Base-by-base conservation (phyloP, 2,797 vertebrate species). In the Gymnothorax javanicus region DNA sequence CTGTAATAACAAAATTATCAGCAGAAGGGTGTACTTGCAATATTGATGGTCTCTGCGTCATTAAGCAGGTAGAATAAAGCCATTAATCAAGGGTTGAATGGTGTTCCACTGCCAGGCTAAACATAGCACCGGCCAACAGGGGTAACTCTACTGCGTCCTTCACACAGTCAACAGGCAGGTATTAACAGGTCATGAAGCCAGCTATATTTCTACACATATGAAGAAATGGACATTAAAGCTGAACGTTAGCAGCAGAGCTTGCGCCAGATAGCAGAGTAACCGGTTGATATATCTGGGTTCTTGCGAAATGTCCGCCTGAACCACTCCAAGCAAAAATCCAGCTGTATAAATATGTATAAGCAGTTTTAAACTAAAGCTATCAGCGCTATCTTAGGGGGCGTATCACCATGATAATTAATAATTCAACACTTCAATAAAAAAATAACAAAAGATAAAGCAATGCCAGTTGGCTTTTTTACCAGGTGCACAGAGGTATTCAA, bases 21-120 rank as follows among this genome's bases (percentile, higher is more conserved):
- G 64, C 56, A 87, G 82, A 62, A 73, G 86, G 86, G 67, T 79
- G 82, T 83, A 2, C 33, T 43, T 43, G 33, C 33, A 87, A 87
- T 87, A 87, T 84, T 87, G 82, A 84, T 87, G 33, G 57, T 84
- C 84, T 87, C 82, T 62, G 86, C 86, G 64, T 57, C 82, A 87
- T 87, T 87, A 87, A 77, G 71, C 86, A 84, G 69, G 83, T 43
- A 84, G 57, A 87, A 84, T 87, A 69, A 57, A 79, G 50, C 60
- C 86, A 84, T 87, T 64, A 71, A 87, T 84, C 83, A 77, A 50
- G 43, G 69, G 52, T 2, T 84, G 43, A 6, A 50, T 50, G 43
- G 58, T n/a, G 25, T 54, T 59, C 57, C 13, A 58, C 69, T 27
- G 69, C 9, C 50, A 71, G 71, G 50, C 71, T 54, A 79, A 84